phyloP scores from a whole-genome alignment of 2,113 vertebrate genomes.

The Amblyopsis rosae region DNA sequence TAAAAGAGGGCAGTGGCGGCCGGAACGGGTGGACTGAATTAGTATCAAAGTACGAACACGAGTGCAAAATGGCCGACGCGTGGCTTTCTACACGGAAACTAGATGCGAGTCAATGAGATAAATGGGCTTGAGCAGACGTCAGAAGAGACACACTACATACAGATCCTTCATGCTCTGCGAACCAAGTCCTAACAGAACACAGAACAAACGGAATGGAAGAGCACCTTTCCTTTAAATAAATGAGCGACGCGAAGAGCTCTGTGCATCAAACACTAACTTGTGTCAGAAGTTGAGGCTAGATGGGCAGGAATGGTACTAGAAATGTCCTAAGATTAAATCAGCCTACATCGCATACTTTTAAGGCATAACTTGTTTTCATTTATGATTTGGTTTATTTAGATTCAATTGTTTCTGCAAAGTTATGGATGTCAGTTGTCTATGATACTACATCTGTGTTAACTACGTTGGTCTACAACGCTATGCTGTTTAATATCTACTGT shows the following conservation, averaged over 20 bases:
- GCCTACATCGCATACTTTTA: no score
- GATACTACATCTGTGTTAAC: no score
- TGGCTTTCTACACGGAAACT: constrained; percentile 13
- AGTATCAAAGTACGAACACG: constrained; percentile 62
- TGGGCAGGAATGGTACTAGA: no score
- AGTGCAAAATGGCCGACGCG: constrained; percentile 38
- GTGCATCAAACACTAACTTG: background rate
- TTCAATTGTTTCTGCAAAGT: no score
- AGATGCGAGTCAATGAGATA: constrained; percentile 49
- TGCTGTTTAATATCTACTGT: no score
- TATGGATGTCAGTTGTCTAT: no score
- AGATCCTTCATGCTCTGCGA: constrained; percentile 31
- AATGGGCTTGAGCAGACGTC: constrained; percentile 34
- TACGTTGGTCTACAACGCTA: no score
- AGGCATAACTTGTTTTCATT: no score
- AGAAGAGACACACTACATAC: constrained; percentile 14
- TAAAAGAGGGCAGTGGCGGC: constrained; percentile 14
- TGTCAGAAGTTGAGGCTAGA: background rate
- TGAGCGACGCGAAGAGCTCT: background rate
- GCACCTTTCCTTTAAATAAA: background rate
- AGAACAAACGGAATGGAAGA: background rate
- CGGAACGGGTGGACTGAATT: constrained; percentile 51
- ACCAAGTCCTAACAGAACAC: constrained; percentile 7
- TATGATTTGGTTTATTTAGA: no score
- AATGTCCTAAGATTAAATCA: no score